These are phyloP conservation scores for Pipa parva DNA, from an alignment of 2,113 vertebrate genomes.

Conservation along the genomic window DNA sequence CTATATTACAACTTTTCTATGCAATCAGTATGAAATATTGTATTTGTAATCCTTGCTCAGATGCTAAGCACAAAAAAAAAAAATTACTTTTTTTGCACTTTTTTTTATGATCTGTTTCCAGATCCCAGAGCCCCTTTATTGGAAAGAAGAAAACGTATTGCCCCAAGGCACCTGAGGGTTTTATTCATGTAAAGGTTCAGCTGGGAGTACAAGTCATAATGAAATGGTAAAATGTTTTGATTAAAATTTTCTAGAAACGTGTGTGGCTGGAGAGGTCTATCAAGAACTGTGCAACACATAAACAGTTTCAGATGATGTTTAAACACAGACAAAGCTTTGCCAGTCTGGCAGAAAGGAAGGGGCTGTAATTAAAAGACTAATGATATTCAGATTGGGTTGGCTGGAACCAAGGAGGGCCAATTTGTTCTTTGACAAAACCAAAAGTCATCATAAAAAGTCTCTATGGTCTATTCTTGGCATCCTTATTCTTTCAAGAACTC, in stretches of 20 bases:
- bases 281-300: conserved; percentile 4
- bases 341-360: conserved; percentile 2
- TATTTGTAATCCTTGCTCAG: too few species aligned
- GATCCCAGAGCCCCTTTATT: conserved; percentile 11
- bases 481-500: too few species aligned
- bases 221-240: conserved; percentile 38
- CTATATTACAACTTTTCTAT: too few species aligned
- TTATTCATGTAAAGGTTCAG: conserved; percentile 11
- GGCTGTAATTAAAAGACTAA: background rate
- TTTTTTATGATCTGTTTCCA: conserved; percentile 11
- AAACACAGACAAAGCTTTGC: background rate
- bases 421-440: too few species aligned
- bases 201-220: conserved; percentile 21
- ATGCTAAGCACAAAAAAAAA: too few species aligned
- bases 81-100: background rate
- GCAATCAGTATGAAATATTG: too few species aligned
- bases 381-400: background rate
- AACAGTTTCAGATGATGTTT: conserved; percentile 29
- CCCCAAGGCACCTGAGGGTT: conserved; percentile 9
- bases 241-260: conserved; percentile 20
- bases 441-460: too few species aligned
- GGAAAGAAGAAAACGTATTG: conserved; percentile 24
- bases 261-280: background rate
- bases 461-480: too few species aligned
- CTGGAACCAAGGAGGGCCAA: background rate